Evolutionary conservation across 2,113 vertebrate species (phyloP), one percentile per base, ranked within the genome.

Genomic region (Microtus ochrogaster): DNA sequence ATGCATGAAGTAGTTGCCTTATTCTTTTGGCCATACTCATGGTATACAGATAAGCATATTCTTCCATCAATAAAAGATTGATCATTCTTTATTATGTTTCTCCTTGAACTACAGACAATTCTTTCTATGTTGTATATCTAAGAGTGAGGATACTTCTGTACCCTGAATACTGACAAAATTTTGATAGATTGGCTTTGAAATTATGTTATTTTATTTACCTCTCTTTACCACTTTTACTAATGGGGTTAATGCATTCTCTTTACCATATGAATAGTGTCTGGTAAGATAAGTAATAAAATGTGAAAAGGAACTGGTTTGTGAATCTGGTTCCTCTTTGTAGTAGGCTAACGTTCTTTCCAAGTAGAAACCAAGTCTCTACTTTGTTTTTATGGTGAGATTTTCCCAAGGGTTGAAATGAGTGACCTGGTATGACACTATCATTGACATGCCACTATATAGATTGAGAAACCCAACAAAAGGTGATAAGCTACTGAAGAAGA

Each of bases 21-120:
- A 63, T 0, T 1, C 21, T 16, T 89, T 26, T 24, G 2, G 11
- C 2, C 49, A 30, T n/a, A 26, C 3, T 85, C 22, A 52, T 79
- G 28, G 1, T 14, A 61, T 36, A 24, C 19, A 76, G 4, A n/a
- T 11, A 16, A 79, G 49, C 3, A 4, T 52, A 58, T 79, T 58
- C 33, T 90, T 63, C 5, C 12, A 65, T 36, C 70, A 91, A 81
- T 21, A 65, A 0, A n/a, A 47, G 2, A 33, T 28, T 81, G 26
- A 90, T 41, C 21, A 88, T 44, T 44, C 8, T 91, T 74, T n/a
- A 52, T n/a, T 21, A 58, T 85, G 39, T 72, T 78, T 96, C 14
- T 19, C 10, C 22, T 28, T 33, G 65, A 16, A 19, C 2, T 39
- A 49, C 10, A 17, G 7, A 73, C 30, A 52, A 84, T 24, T 10